Evolutionary conservation across 2,888 invertebrate genomes (phyloP), one percentile per base, ranked within the genome.

Genomic region (Drosophila nr. perissopoda): DNA sequence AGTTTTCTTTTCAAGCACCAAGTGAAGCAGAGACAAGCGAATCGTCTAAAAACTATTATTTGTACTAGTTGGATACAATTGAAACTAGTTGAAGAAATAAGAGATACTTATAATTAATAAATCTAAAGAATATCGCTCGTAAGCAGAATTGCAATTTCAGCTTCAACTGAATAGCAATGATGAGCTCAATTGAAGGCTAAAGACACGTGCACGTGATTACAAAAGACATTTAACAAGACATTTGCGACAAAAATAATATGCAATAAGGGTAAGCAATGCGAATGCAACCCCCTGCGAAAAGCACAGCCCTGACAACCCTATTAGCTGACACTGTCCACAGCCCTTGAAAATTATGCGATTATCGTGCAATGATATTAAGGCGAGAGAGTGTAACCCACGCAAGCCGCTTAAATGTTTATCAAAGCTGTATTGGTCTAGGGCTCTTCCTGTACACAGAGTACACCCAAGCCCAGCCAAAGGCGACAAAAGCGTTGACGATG

Each of bases 391-490:
- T 71, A 72, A 70, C 62, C 71, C 69, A 74, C 66, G 68, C 74
- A 88, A 79, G 83, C 88, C 70, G 73, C 83, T 85, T 89, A 89
- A 82, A 85, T 72, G 72, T 72, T 82, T 89, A 89, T 90, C 86
- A 85, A 82, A 89, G 88, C 73, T 62, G 65, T 73, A 65, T 69
- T 79, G 82, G 83, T 68, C 76, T 62, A 70, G 64, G 31, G 70
- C 46, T 67, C 74, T 68, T 71, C 69, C 69, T 75, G 77, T 74
- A 65, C 58, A 60, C 10, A 49, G 21, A 25, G 34, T n/a, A 40
- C 36, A 38, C 34, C 54, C 31, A 8, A 56, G 7, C 11, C 31
- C 21, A 38, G 18, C 33, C 40, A 62, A 62, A 51, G 49, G 57
- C 51, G 49, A 80, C 46, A 59, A 61, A 34, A 61, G 52, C 63